phyloP scores from a whole-genome alignment of 2,797 vertebrate genomes.

The Vireo griseus region DNA sequence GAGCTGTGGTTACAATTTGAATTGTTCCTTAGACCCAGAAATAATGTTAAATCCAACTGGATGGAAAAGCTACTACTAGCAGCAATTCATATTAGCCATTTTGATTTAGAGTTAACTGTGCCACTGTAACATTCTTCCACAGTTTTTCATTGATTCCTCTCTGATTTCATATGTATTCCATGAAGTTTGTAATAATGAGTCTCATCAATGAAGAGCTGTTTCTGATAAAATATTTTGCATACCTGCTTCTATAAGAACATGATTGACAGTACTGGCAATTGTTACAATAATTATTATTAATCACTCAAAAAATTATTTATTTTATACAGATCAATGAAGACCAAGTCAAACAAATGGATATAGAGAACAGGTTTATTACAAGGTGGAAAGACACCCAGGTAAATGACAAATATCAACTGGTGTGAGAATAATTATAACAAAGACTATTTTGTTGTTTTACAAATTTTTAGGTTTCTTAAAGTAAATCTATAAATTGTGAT shows the following conservation, averaged over 20 bases:
- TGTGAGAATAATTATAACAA: neutral
- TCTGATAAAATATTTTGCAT: neutral
- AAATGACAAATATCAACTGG: slow-evolving; percentile 60
- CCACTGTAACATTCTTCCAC: neutral
- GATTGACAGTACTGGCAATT: neutral
- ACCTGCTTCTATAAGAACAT: neutral
- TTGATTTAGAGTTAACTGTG: neutral
- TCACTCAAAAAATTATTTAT: slow-evolving; percentile 13
- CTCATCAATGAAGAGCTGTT: neutral
- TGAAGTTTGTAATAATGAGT: neutral
- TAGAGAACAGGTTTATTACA: slow-evolving; percentile 93
- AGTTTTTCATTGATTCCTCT: neutral
- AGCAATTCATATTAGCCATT: neutral
- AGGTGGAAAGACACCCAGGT: slow-evolving; percentile 94
- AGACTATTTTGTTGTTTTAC: neutral
- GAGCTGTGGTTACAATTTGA: neutral
- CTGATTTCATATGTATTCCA: neutral
- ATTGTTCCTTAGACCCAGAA: neutral
- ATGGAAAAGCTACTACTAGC: neutral
- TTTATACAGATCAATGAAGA: slow-evolving; percentile 89
- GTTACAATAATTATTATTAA: neutral
- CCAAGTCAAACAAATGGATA: slow-evolving; percentile 95
- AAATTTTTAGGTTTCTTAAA: neutral
- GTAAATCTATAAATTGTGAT: neutral
- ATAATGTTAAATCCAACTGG: neutral